Base-by-base conservation (phyloP, 2,888 invertebrate genomes). In the Drosophila prolongata region DNA sequence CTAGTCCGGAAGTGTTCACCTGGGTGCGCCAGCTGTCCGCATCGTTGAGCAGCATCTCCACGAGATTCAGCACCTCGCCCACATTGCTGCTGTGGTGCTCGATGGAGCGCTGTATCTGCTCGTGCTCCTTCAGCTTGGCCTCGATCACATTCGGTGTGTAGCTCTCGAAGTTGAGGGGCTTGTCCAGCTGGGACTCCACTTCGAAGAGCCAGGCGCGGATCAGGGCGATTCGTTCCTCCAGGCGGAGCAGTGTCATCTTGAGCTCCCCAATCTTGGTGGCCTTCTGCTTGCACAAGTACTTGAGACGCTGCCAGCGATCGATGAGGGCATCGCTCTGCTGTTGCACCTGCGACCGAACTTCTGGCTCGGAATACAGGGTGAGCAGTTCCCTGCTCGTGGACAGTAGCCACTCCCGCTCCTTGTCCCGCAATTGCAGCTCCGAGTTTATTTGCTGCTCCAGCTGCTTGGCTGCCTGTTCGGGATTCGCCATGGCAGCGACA, bases 51-150 rank as follows among this genome's bases (percentile, higher is more conserved):
- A 97, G 92, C 49, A 96, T 93, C 83, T 97, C 96, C 83, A 96
- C 96, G 14, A 96, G 94, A 88, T 96, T 97, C 2, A 97, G 92
- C 0, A 96, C 95, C 88, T 97, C 96, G 1, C 95, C 95, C 5
- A 97, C 94, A 80, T 96, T 95, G 52, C 94, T 94, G 89, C 96
- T 96, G 87, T 97, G 95, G 16, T 94, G 93, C 90, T 97, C 96
- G 44, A 97, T 95, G 6, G 94, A 94, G 67, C 95, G 95, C 87
- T 96, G 96, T 34, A 97, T 93, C 58, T 94, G 94, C 43, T 96
- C 96, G 67, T 96, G 95, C 49, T 96, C 95, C 68, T 94, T 93
- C 56, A 96, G 93, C 84, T 95, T 95, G 14, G 94, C 93, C 68
- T 96, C 95, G 35, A 97, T 94, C 0, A 94, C 94, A 52, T 94